Evolutionary conservation across 2,797 vertebrate species (phyloP), one percentile per base, ranked within the genome.

Genomic region (Microcaecilia unicolor): DNA sequence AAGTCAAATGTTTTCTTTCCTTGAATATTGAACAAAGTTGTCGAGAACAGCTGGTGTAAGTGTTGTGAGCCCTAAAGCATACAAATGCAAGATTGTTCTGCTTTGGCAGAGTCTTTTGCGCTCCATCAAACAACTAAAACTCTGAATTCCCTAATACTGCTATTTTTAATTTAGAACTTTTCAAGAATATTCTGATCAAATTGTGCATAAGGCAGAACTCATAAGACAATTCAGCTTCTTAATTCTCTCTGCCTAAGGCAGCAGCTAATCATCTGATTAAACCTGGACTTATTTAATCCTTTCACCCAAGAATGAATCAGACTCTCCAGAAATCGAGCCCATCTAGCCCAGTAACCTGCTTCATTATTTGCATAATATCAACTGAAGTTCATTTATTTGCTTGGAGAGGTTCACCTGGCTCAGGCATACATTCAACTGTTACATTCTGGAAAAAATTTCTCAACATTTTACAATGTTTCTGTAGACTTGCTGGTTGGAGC

Each of bases 1-100:
- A 29, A 31, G 40, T n/a, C n/a, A n/a, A 36, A 41, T 36, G 32
- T 48, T 23, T 36, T 32, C 18, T 34, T 40, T 44, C 26, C 37
- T 41, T 41, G 27, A 48, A 44, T 41, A 48, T 36, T 48, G 32
- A 41, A 27, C 27, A 36, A 45, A 41, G 36, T 48, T 41, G 32
- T 18, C 25, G 34, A 23, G 16, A 34, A 27, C 46, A 54, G 17
- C n/a, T 39, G 40, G 28, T 33, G 44, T 28, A 43, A 21, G 13
- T 3, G 37, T 9, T 18, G 15, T n/a, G 34, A 15, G 4, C 33
- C 44, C 15, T 47, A 15, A 35, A 44, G 22, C 14, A 21, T 3
- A n/a, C n/a, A 42, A 13, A 41, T 16, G 15, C 19, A 18, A 24
- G 13, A 37, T 40, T 32, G 35, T 25, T 10, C 24, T 37, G 24